phyloP scores from a whole-genome alignment of 2,888 invertebrate genomes.

The Ryuthela nishihirai region DNA sequence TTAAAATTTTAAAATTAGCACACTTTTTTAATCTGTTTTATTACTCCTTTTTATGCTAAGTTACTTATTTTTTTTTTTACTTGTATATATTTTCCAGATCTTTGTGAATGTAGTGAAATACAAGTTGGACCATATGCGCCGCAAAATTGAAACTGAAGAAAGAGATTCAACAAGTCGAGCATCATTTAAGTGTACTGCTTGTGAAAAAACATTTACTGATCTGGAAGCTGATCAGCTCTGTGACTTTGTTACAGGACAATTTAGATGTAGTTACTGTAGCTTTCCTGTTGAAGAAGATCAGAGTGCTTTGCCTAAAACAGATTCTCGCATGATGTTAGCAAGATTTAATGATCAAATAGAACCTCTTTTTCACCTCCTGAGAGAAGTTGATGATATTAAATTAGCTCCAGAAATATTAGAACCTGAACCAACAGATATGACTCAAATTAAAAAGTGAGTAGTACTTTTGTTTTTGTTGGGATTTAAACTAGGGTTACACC shows the following conservation, averaged over 20 bases:
- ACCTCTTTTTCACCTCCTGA: constrained; percentile 80
- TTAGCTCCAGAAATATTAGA: constrained; percentile 88
- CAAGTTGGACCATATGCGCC: constrained; percentile 91
- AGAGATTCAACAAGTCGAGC: constrained; percentile 90
- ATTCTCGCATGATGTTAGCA: constrained; percentile 81
- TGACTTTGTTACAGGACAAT: constrained; percentile 77
- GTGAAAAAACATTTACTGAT: constrained; percentile 91
- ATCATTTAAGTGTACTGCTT: constrained; percentile 88
- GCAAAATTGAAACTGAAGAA: constrained; percentile 92
- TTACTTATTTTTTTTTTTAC: too few species aligned
- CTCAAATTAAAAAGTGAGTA: constrained; percentile 33
- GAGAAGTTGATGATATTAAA: constrained; percentile 89
- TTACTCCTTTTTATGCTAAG: too few species aligned
- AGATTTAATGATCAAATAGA: constrained; percentile 93
- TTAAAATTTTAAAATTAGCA: too few species aligned
- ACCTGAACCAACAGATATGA: constrained; percentile 69
- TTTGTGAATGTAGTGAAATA: constrained; percentile 98
- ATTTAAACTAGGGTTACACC: too few species aligned
- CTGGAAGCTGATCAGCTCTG: constrained; percentile 87
- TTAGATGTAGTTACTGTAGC: constrained; percentile 84
- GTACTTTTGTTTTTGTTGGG: too few species aligned
- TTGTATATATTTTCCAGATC: constrained; percentile 56
- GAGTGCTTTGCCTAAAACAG: constrained; percentile 87
- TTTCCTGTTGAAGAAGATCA: constrained; percentile 91
- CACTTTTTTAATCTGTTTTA: too few species aligned